Evolutionary conservation across 2,888 invertebrate species (phyloP).

Genomic region (Agrilus mali): DNA sequence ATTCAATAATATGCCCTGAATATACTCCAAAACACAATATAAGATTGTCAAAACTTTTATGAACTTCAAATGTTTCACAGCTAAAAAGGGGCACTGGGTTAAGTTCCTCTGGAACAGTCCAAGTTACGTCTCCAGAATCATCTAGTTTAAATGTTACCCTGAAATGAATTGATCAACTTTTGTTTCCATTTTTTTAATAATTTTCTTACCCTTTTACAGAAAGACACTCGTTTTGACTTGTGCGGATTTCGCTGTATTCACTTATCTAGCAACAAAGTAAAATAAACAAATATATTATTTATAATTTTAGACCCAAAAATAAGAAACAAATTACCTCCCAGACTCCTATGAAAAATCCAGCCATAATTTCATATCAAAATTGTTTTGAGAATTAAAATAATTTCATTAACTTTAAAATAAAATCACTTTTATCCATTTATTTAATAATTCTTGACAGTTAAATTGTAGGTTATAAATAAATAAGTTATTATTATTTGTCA

Average conservation of each 20-base stretch:
- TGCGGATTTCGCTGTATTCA: slow-evolving; percentile 33
- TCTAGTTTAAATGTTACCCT: slow-evolving; percentile 40
- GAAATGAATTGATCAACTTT: slow-evolving; percentile 9
- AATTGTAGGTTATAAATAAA: too few species aligned
- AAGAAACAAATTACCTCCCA: slow-evolving; percentile 37
- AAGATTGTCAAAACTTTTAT: slow-evolving; percentile 28
- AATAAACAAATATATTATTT: slow-evolving; percentile 2
- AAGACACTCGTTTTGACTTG: slow-evolving; percentile 34
- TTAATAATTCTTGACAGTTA: too few species aligned
- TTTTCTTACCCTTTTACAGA: slow-evolving; percentile 38
- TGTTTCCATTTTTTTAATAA: neutral
- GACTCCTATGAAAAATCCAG: slow-evolving; percentile 39
- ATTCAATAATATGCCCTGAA: slow-evolving; percentile 53
- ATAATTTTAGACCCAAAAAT: slow-evolving; percentile 2
- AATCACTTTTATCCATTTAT: too few species aligned
- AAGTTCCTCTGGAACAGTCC: slow-evolving; percentile 44
- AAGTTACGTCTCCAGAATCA: slow-evolving; percentile 49
- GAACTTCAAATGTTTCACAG: slow-evolving; percentile 55
- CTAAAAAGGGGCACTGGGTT: slow-evolving; percentile 45
- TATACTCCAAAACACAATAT: slow-evolving; percentile 47
- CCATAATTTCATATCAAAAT: slow-evolving; percentile 19
- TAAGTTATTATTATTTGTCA: too few species aligned
- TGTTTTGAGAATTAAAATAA: too few species aligned
- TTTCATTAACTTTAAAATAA: too few species aligned
- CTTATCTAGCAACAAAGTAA: slow-evolving; percentile 30